Evolutionary conservation across 2,113 vertebrate species (phyloP), one percentile per base, ranked within the genome.

Genomic region (Peromyscus californicus): DNA sequence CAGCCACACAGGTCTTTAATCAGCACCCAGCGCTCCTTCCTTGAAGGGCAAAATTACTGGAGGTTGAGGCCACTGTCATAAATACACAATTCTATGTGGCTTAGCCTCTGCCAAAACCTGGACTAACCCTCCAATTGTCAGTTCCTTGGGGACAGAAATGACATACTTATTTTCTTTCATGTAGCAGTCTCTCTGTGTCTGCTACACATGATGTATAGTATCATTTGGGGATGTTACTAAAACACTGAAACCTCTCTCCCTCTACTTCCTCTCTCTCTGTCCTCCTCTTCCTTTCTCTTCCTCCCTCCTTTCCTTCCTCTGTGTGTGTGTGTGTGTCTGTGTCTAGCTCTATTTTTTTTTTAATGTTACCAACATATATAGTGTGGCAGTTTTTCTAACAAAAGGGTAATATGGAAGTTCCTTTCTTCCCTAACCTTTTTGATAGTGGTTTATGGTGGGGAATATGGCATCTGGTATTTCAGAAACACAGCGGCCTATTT

Each of bases 401-500:
- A 51, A 70, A 67, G 63, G 15, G 2, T 51, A 17, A 29, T 65
- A 7, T 48, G 26, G 9, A 19, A 9, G 39, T 70, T 94, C 84
- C 51, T 96, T 57, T 87, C 61, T 80, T 89, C 45, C 24, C 31
- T 74, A 79, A 33, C 29, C 74, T 82, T 97, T 94, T 84, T 59
- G n/a, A 85, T 84, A 54, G 48, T 70, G n/a, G 29, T 78, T 94
- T 70, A n/a, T 29, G 72, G 33, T 95, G 72, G 57, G 54, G 13
- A 91, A 13, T 92, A 54, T 67, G 24, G 8, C 31, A 80, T 26
- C 69, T 92, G 89, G 21, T 57, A 90, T 92, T 94, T 97, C 24
- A 90, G 51, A 94, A 80, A 88, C 72, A 96, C 96, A 97, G 69
- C 95, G 51, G 85, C 76, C 72, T 76, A 48, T 96, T 97, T 98